Base-by-base conservation (phyloP, 2,888 invertebrate genomes). In the Therioaphis trifolii region DNA sequence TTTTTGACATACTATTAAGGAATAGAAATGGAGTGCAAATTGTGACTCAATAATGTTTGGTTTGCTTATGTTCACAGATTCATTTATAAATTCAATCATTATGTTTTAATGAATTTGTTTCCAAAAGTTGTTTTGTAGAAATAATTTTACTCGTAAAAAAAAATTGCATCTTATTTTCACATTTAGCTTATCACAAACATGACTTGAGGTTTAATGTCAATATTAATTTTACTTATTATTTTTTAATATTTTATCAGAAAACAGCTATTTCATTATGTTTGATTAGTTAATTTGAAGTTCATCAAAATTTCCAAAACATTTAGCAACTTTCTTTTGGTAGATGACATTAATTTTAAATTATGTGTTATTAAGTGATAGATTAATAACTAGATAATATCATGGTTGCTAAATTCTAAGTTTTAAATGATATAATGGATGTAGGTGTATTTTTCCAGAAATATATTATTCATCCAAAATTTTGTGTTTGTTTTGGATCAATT, bases 401-500 rank as follows among this genome's bases (percentile, higher is more conserved):
- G 18, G 80, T 69, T 80, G 69, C 72, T 80, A 72, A 72, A 61
- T 80, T 80, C 21, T 29, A 35, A 21, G 29, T 82, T 74, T 49
- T 29, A 46, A 82, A 74, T 74, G 58, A 63, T 63, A 49, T 49
- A 84, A 76, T 68, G 75, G 55, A 76, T 58, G 74, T 68, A 84
- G 74, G 66, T 76, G 55, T 52, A 84, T 66, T 68, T 72, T 76
- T 76, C 74, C 24, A 84, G 61, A 75, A 84, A 69, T 55, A 76
- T 76, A 75, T 76, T 84, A 74, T 72, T 82, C 46, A 82, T 63
- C 82, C 76, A 69, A 84, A 84, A 68, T 69, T 52, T 77, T 66
- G 29, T 84, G 21, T 84, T 84, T 84, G 66, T 84, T 84, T 84
- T 77, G 84, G 76, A 82, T 82, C 82, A 82, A 82, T 82, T 82